These are phyloP conservation scores for Oreotrochilus melanogaster DNA, from an alignment of 2,113 vertebrate genomes.

Conservation along the genomic window DNA sequence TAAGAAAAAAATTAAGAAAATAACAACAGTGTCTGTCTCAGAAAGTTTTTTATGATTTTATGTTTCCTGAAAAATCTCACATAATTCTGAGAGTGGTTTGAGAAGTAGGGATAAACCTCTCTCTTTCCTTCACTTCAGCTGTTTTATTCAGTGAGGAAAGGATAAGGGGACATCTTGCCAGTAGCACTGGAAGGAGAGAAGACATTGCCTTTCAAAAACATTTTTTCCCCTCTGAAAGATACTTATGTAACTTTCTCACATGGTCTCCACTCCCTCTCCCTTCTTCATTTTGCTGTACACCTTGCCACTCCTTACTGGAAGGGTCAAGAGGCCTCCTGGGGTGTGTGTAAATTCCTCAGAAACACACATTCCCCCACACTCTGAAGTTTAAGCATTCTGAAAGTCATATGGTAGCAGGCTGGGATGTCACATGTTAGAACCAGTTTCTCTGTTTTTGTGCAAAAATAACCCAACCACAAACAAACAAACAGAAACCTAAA, in stretches of 20 bases:
- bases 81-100: background rate
- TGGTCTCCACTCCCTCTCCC: accelerated
- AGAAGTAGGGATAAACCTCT: background rate
- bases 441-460: background rate
- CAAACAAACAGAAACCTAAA: no score
- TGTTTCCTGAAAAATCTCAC: background rate
- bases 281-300: background rate
- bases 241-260: background rate
- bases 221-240: background rate
- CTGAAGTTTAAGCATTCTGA: background rate
- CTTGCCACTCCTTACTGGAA: background rate
- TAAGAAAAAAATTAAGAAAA: background rate
- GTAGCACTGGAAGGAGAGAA: background rate
- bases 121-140: background rate
- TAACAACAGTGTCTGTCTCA: background rate
- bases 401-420: background rate
- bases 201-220: background rate
- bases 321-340: background rate
- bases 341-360: background rate
- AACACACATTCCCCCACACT: background rate
- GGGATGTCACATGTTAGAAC: background rate
- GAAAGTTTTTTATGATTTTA: background rate
- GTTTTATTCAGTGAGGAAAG: background rate
- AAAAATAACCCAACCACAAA: background rate
- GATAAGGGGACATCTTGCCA: background rate